A percentile compares a stretch with the other conserved stretches of the same genome.
Evolutionary conservation across 2,797 vertebrate species (phyloP).

Genomic region (Hypotaenidia okinawae): DNA sequence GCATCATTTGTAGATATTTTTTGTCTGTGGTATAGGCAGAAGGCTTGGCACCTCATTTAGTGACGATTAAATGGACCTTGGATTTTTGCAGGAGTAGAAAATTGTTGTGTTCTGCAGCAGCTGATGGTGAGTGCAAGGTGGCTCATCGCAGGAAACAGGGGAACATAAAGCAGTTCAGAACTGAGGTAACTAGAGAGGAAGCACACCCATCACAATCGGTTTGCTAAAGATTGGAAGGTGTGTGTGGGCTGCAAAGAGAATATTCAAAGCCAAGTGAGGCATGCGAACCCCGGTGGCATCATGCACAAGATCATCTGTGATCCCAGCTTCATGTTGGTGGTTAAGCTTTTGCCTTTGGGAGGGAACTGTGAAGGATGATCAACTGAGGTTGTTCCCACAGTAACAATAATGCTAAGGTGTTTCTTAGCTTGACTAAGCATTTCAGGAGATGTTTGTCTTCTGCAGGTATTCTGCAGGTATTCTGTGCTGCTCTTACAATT

Average conservation of each 20-base stretch:
- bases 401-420: neutral
- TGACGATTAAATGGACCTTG: neutral
- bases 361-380: neutral
- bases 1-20: neutral
- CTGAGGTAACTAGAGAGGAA: neutral
- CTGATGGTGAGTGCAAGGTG: neutral
- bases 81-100: neutral
- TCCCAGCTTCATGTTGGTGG: neutral
- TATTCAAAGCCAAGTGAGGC: neutral
- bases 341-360: neutral
- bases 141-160: neutral
- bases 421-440: neutral
- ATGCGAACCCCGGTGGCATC: neutral
- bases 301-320: neutral
- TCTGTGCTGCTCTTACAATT: neutral
- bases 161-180: neutral
- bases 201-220: neutral
- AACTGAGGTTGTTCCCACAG: neutral
- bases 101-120: neutral
- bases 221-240: neutral
- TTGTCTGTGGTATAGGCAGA: neutral
- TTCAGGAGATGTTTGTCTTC: neutral
- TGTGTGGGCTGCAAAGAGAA: neutral
- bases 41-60: neutral
- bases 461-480: neutral